Conservation (phyloP, 1,140 invertebrate genomes). For the Papilio aristodemus region DNA sequence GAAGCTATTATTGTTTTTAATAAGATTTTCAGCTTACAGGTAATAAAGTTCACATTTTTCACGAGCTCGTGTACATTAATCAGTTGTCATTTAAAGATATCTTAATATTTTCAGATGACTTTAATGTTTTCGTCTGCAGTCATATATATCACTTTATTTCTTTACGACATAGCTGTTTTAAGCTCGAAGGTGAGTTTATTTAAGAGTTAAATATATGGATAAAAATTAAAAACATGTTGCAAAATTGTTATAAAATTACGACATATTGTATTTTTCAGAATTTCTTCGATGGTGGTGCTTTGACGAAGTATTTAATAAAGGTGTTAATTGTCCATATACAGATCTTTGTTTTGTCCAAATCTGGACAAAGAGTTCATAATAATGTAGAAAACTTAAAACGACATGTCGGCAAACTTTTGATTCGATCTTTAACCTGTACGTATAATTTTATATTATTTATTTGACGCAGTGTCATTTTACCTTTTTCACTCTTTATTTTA, state of each 20-base stretch:
- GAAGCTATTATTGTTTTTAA: conserved; percentile 37
- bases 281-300: not conserved
- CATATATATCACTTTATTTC: conserved; percentile 34
- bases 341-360: conserved; percentile 31
- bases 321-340: conserved; percentile 21
- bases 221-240: too few species aligned
- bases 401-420: conserved; percentile 35
- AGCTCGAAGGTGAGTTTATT: conserved; percentile 32
- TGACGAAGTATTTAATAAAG: conserved; percentile 29
- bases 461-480: not conserved
- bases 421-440: conserved; percentile 34
- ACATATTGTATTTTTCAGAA: conserved; percentile 21
- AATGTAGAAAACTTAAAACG: conserved; percentile 32
- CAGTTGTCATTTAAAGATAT: not conserved
- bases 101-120: conserved; percentile 33
- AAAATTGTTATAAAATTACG: not conserved
- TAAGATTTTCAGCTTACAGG: conserved; percentile 37
- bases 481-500: not conserved
- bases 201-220: not conserved
- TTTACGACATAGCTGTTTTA: conserved; percentile 36
- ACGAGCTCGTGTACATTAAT: not conserved
- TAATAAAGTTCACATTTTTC: conserved; percentile 23
- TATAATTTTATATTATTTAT: not conserved
- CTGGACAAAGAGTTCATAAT: conserved; percentile 36
- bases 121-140: conserved; percentile 32